phyloP scores from a whole-genome alignment of 2,888 invertebrate genomes.

The Eugnorisma glareosa region DNA sequence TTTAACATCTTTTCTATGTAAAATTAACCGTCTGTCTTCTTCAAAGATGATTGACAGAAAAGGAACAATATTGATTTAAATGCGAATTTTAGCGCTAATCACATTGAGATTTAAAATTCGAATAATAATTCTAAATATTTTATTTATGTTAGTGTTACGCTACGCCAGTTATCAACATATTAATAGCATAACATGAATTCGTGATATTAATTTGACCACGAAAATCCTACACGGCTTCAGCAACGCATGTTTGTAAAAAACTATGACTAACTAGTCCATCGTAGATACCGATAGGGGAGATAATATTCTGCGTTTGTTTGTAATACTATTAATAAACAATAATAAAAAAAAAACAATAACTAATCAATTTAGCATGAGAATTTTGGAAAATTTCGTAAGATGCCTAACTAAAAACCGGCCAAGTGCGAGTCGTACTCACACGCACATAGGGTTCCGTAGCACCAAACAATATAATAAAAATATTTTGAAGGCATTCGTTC shows the following conservation, averaged over 20 bases:
- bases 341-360: too few relatives aligned
- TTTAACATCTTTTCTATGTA: too few relatives aligned
- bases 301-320: constrained; percentile 7
- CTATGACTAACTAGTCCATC: too few relatives aligned
- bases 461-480: too few relatives aligned
- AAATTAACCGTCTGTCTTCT: not conserved
- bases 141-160: not conserved
- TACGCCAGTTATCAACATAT: not conserved
- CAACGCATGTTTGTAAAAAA: constrained; percentile 8
- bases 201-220: not conserved
- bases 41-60: not conserved
- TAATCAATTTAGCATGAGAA: not conserved
- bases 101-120: not conserved
- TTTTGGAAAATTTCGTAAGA: not conserved
- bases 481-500: too few relatives aligned
- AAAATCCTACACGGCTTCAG: constrained; percentile 31
- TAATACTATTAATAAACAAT: too few relatives aligned
- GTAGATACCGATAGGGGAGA: not conserved
- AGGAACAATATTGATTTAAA: not conserved
- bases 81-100: not conserved
- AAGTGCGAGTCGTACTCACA: too few relatives aligned
- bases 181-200: not conserved
- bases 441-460: too few relatives aligned
- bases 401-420: too few relatives aligned
- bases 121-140: not conserved